Evolutionary conservation across 1,140 invertebrate species (phyloP).

Genomic region (Aphidius ervi): DNA sequence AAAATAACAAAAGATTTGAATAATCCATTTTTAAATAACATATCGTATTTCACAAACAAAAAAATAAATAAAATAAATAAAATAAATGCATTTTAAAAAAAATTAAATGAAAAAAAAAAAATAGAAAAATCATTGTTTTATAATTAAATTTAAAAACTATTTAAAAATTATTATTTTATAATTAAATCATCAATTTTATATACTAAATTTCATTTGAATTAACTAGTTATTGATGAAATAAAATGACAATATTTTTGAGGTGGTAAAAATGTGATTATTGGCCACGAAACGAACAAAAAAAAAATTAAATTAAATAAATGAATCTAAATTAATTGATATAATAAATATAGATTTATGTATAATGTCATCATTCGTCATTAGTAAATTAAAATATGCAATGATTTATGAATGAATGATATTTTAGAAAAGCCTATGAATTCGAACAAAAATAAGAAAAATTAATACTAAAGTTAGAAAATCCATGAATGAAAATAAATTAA

Average conservation of each 20-base stretch:
- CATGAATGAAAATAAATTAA: neutral
- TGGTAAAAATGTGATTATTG: neutral
- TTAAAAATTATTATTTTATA: no score
- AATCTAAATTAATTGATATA: conserved; percentile 4
- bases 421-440: conserved; percentile 6
- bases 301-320: conserved; percentile 1
- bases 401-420: conserved; percentile 6
- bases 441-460: conserved; percentile 6
- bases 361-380: conserved; percentile 7
- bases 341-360: conserved; percentile 12
- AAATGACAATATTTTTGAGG: conserved; percentile 9
- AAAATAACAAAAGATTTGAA: no score
- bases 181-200: no score
- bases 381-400: conserved; percentile 1
- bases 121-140: no score
- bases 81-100: no score
- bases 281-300: conserved; percentile 6
- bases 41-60: no score
- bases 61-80: no score
- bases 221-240: conserved; percentile 1
- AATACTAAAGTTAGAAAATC: neutral
- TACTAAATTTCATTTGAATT: neutral
- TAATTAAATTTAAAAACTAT: no score
- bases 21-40: no score
- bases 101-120: no score